Base-by-base conservation (phyloP, 92 coral and sea anemone genomes). In the Scolanthus callimorphus region DNA sequence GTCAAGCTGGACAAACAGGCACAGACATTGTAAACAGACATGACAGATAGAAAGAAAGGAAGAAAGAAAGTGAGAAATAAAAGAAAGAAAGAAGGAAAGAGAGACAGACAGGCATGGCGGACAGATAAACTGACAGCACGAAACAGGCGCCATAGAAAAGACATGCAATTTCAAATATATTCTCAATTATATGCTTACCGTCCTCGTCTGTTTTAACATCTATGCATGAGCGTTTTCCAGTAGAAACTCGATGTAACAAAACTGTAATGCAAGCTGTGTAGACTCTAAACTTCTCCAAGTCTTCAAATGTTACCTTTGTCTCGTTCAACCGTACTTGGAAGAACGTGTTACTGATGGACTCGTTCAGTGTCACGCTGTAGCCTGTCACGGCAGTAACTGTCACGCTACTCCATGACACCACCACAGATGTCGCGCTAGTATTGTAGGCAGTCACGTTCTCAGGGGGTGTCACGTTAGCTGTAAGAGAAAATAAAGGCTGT, bases 191-290 rank as follows among this genome's bases (percentile, higher is more conserved):
- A 6, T 34, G 41, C 74, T 39, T 29, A 67, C 74, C 74, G 29
- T 55, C 74, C 38, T 67, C 63, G 19, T 55, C 74, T n/a, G 74
- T 67, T 8, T 37, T 67, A 20, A 67, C 64, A 43, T 55, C 2
- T 3, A 54, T 11, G 31, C 74, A 67, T 0, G 25, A 21, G 20
- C 74, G 53, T 9, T 19, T 23, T 31, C 52, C 55, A 15, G 63
- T 55, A 1, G 3, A 11, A 4, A n/a, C 39, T 2, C 10, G 34
- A 17, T 8, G 20, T 3, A 17, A 50, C 13, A 67, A 22, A 17
- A 30, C 47, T 44, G 39, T 3, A 4, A 67, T 43, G 11, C 68
- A 49, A 25, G 43, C 74, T 25, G 63, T 49, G 55, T 54, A 55
- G 4, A 25, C 3, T 17, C 27, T 67, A 46, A 37, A 67, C 52